phyloP scores from a whole-genome alignment of 2,797 vertebrate species.

The Spinus olivaceus region DNA sequence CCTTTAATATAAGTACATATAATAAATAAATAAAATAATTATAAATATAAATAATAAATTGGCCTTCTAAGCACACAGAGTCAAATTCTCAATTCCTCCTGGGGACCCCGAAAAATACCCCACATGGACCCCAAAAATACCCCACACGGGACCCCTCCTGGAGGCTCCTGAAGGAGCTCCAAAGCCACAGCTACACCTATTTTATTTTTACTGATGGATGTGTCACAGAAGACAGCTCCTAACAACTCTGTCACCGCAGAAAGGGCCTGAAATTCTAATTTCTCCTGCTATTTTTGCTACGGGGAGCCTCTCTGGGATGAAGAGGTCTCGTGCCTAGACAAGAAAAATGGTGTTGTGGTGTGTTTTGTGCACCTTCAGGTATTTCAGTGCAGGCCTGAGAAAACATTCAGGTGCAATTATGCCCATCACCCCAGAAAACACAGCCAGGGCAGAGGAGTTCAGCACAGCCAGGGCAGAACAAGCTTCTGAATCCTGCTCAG shows the following conservation, averaged over 20 bases:
- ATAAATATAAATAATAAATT: too few species aligned
- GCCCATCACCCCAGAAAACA: not conserved
- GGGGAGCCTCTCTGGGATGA: not conserved
- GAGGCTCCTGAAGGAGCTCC: not conserved
- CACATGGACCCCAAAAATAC: too few species aligned
- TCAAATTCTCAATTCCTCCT: too few species aligned
- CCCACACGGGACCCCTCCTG: not conserved
- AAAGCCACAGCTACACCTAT: not conserved
- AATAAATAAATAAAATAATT: too few species aligned
- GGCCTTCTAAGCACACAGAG: too few species aligned
- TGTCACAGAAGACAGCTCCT: not conserved
- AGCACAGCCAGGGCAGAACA: accelerated
- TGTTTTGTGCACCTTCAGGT: not conserved
- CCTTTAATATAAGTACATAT: too few species aligned
- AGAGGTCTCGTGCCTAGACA: not conserved
- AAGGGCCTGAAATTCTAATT: not conserved
- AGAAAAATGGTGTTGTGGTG: not conserved
- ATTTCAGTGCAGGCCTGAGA: not conserved
- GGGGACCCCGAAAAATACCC: too few species aligned
- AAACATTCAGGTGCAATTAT: not conserved
- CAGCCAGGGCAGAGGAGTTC: not conserved
- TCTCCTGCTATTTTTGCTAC: not conserved
- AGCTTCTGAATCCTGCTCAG: accelerated
- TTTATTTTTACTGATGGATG: not conserved
- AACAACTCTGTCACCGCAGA: not conserved